Conservation (phyloP, 2,797 vertebrate species). For the Ptychadena robeensis region DNA sequence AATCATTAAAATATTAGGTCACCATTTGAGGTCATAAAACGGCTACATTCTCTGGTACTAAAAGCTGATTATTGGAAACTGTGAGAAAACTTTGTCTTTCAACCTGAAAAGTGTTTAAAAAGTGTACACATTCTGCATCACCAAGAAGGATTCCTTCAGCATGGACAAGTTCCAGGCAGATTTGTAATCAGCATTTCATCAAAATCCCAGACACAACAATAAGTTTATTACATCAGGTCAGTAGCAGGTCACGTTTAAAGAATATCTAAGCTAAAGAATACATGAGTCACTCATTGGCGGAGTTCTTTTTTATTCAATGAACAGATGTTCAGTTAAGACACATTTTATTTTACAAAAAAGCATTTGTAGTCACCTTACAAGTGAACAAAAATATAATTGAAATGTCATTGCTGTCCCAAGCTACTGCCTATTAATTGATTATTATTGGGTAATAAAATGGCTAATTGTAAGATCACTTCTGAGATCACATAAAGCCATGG, state of each 20-base stretch:
- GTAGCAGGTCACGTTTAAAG: constrained; percentile 37
- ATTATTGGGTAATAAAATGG: background rate
- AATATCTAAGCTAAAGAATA: constrained; percentile 20
- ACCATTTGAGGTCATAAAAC: too few species aligned
- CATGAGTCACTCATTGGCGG: constrained; percentile 28
- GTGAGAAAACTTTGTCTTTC: background rate
- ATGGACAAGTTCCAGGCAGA: constrained; percentile 15
- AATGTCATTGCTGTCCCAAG: background rate
- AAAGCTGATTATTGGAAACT: background rate
- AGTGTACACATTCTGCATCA: constrained; percentile 36
- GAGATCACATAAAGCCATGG: too few species aligned
- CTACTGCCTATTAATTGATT: background rate
- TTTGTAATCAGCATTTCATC: constrained; percentile 19
- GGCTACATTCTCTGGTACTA: background rate
- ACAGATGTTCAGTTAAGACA: constrained; percentile 28
- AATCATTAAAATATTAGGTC: too few species aligned
- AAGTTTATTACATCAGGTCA: constrained; percentile 42
- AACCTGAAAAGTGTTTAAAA: constrained; percentile 9
- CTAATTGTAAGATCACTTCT: background rate
- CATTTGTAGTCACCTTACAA: background rate
- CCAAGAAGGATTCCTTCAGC: background rate
- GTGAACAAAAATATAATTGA: background rate
- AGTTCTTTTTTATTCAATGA: constrained; percentile 15
- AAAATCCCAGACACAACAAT: constrained; percentile 38
- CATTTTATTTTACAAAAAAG: background rate